A percentile compares a stretch with the other conserved stretches of the same genome.
phyloP scores from a whole-genome alignment of 2,797 vertebrate genomes.

The Crenichthys baileyi region DNA sequence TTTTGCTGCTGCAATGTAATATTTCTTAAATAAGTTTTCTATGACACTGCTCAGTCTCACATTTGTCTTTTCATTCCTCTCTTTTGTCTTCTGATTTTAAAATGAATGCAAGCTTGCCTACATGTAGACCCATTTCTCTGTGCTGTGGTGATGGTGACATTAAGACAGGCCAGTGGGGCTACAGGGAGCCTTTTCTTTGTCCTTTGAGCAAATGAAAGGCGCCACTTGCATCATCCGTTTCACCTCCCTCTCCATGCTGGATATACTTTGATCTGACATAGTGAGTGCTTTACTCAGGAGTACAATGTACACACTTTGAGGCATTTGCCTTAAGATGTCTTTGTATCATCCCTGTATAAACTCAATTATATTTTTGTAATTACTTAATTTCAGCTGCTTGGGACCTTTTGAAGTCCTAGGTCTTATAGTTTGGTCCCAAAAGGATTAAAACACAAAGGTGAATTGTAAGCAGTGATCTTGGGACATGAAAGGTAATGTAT shows the following conservation, averaged over 20 bases:
- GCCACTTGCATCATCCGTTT: conserved; percentile 51
- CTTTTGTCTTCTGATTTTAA: neutral
- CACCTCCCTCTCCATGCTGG: conserved; percentile 42
- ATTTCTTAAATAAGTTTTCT: neutral
- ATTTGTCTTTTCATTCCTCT: neutral
- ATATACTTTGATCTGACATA: conserved; percentile 64
- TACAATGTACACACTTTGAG: conserved; percentile 37
- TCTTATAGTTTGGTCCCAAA: neutral
- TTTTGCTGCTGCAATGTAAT: neutral
- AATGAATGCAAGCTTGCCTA: conserved; percentile 14
- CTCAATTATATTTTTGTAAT: conserved; percentile 55
- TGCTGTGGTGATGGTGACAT: conserved; percentile 36
- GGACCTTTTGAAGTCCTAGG: conserved; percentile 49
- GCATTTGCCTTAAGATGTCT: conserved; percentile 44
- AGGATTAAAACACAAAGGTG: conserved; percentile 27
- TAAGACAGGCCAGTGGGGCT: conserved; percentile 6
- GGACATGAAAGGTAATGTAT: conserved; percentile 9
- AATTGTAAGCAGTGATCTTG: conserved; percentile 12
- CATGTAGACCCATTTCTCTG: neutral
- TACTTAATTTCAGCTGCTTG: conserved; percentile 53
- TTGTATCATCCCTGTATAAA: conserved; percentile 64
- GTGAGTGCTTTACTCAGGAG: conserved; percentile 46
- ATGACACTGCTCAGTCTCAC: neutral
- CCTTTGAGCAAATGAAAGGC: conserved; percentile 48
- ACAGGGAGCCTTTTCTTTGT: conserved; percentile 39